These are phyloP conservation scores for Sesia bembeciformis DNA, from an alignment of 2,888 invertebrate species.

Conservation along the genomic window DNA sequence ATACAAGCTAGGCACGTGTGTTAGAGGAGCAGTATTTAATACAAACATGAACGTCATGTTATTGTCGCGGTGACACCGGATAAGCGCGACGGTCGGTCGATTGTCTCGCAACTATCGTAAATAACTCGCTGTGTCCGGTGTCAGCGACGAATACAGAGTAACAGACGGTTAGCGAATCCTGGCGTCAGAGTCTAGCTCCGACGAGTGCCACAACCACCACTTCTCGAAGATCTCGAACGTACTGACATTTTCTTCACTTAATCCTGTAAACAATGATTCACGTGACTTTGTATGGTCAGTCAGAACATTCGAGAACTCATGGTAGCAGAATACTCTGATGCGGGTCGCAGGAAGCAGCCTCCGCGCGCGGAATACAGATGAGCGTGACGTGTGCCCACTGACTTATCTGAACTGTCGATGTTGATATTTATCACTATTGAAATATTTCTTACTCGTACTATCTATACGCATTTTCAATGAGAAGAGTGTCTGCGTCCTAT, in stretches of 20 bases:
- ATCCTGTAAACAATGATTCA: neutral
- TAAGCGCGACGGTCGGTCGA: slow-evolving; percentile 63
- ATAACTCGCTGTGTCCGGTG: slow-evolving; percentile 69
- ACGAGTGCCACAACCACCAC: neutral
- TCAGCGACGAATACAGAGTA: slow-evolving; percentile 59
- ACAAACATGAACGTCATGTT: slow-evolving; percentile 68
- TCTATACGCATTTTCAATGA: slow-evolving; percentile 20
- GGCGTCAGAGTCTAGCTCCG: slow-evolving; percentile 5
- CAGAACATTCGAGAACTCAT: slow-evolving; percentile 28
- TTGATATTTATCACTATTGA: slow-evolving; percentile 27
- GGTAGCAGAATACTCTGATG: slow-evolving; percentile 28
- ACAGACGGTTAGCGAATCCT: slow-evolving; percentile 47
- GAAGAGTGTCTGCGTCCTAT: slow-evolving; percentile 14
- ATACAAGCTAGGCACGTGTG: slow-evolving; percentile 55
- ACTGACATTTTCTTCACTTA: neutral
- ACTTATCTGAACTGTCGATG: slow-evolving; percentile 28
- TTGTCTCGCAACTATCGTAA: slow-evolving; percentile 70
- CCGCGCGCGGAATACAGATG: slow-evolving; percentile 63
- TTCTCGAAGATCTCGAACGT: neutral
- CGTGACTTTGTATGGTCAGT: slow-evolving; percentile 9
- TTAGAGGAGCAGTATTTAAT: slow-evolving; percentile 61
- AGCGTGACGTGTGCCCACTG: slow-evolving; percentile 44
- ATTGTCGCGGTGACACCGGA: slow-evolving; percentile 68
- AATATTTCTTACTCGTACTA: slow-evolving; percentile 14
- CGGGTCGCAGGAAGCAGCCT: slow-evolving; percentile 54